A percentile compares a stretch with the other conserved stretches of the same genome.
Evolutionary conservation across 2,888 invertebrate species (phyloP).

Genomic region (Mayetiola destructor): DNA sequence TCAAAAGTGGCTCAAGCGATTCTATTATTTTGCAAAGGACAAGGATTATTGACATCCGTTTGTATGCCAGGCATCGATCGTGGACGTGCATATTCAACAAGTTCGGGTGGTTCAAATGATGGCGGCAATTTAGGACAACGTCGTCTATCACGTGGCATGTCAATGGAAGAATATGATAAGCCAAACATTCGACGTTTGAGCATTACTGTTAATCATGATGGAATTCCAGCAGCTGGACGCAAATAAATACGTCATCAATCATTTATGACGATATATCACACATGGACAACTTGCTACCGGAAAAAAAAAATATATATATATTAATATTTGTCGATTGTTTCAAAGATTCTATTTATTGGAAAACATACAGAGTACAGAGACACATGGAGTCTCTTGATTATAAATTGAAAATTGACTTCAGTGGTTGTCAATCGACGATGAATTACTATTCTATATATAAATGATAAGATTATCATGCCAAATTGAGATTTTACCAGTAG

Average conservation of each 20-base stretch:
- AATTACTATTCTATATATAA: no score
- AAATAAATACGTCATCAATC: neutral
- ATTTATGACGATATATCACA: no score
- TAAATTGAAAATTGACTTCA: no score
- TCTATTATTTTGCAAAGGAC: conserved; percentile 77
- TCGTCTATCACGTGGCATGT: conserved; percentile 46
- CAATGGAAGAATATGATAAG: conserved; percentile 71
- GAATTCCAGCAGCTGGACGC: conserved; percentile 10
- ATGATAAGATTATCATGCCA: no score
- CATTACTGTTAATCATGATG: conserved; percentile 37
- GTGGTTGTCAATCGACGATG: no score
- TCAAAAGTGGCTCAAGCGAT: conserved; percentile 75
- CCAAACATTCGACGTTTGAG: conserved; percentile 63
- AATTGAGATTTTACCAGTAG: no score
- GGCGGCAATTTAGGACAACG: conserved; percentile 27
- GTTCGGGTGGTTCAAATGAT: conserved; percentile 40
- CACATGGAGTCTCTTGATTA: no score
- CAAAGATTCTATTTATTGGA: no score
- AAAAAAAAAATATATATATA: no score
- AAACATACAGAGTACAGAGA: no score
- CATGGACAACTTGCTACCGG: no score
- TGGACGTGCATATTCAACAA: conserved; percentile 42
- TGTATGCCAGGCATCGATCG: conserved; percentile 69
- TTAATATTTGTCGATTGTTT: no score
- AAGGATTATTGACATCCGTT: conserved; percentile 66